Evolutionary conservation across 2,113 vertebrate genomes (phyloP).

Genomic region (Rhinolophus sinicus): DNA sequence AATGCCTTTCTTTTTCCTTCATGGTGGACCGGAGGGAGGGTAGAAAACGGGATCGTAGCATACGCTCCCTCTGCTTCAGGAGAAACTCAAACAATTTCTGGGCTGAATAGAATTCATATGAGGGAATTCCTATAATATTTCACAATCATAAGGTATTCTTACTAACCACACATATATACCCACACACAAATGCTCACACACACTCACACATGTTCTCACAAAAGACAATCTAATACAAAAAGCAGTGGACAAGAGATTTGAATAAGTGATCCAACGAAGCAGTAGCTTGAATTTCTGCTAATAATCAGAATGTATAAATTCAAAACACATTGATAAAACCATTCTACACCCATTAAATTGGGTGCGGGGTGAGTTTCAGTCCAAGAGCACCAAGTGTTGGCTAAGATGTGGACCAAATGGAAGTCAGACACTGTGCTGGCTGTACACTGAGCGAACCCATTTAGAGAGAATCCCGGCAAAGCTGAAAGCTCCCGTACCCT

Average conservation of each 20-base stretch:
- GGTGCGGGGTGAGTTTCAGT: background rate
- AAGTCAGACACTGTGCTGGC: background rate
- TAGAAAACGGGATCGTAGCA: background rate
- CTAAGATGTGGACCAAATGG: background rate
- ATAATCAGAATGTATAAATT: background rate
- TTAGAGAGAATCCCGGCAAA: background rate
- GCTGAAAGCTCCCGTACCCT: background rate
- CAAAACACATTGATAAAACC: background rate
- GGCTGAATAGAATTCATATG: background rate
- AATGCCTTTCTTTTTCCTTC: background rate
- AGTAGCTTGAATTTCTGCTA: background rate
- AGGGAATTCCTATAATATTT: background rate
- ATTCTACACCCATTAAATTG: background rate
- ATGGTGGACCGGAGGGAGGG: background rate
- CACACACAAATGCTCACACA: background rate
- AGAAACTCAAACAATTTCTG: background rate
- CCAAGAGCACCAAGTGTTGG: background rate
- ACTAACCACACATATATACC: background rate
- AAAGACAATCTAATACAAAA: background rate
- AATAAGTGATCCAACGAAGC: background rate
- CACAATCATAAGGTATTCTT: background rate
- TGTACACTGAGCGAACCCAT: background rate
- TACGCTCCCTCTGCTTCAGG: background rate
- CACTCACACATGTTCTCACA: background rate
- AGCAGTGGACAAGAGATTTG: background rate